Evolutionary conservation across 2,888 invertebrate genomes (phyloP), one percentile per base, ranked within the genome.

Genomic region (Entomobrya multifasciata): DNA sequence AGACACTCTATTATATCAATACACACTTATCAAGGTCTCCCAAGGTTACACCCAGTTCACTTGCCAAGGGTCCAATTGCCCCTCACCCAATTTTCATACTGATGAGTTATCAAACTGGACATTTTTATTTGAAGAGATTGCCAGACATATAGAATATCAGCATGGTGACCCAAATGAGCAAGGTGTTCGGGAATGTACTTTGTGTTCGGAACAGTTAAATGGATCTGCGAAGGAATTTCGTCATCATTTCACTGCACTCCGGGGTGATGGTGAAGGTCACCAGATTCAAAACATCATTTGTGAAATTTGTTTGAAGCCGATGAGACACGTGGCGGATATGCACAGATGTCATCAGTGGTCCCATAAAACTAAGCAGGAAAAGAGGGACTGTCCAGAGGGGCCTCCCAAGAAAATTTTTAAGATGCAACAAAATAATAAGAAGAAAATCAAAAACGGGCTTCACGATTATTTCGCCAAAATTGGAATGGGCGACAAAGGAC

Each of bases 1-100:
- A 2, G 10, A 36, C 41, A 36, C 20, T n/a, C 36, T 65, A 4
- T 17, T 65, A 4, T 36, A n/a, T n/a, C 8, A n/a, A 0, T 65
- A n/a, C 36, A 65, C 65, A n/a, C 8, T 65, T 1, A 13, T 65
- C 36, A 30, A 65, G 36, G 65, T 65, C n/a, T 36, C 65, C 22
- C 17, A n/a, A n/a, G 65, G 65, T 8, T n/a, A 27, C 25, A 65
- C 65, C 17, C 36, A n/a, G 15, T 17, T 65, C 2, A 8, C 30
- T 15, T 65, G 65, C 11, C n/a, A 27, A 36, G 65, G 36, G 11
- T 1, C 20, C 1, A n/a, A n/a, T 1, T 65, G 65, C 20, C 17
- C 36, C n/a, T 1, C n/a, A n/a, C 3, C 10, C 11, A n/a, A n/a
- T n/a, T n/a, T n/a, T n/a, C n/a, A n/a, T n/a, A n/a, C n/a, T n/a